Conservation (phyloP, 2,113 vertebrate genomes). For the Microtus oregoni region DNA sequence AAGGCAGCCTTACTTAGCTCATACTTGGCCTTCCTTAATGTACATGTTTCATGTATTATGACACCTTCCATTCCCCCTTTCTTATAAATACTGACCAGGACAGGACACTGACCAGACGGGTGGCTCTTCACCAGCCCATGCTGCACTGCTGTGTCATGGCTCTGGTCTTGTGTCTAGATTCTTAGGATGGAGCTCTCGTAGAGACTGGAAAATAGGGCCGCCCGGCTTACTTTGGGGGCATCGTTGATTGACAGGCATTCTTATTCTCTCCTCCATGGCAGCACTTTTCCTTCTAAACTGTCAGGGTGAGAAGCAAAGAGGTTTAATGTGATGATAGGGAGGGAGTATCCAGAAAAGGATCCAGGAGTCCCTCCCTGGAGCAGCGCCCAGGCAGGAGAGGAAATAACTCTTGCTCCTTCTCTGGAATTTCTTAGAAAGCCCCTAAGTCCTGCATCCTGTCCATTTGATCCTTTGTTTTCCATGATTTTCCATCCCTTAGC, state of each 20-base stretch:
- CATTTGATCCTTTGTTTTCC: too few species aligned
- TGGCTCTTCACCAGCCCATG: background rate
- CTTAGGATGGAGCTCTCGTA: constrained; percentile 5
- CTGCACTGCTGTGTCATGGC: background rate
- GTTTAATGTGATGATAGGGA: background rate
- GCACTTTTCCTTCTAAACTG: background rate
- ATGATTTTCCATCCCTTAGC: background rate
- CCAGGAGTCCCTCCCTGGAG: background rate
- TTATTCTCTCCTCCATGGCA: background rate
- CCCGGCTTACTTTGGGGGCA: background rate
- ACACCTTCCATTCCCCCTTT: background rate
- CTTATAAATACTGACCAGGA: background rate
- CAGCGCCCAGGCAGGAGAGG: too few species aligned
- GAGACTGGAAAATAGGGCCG: background rate
- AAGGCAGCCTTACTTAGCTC: constrained; percentile 75
- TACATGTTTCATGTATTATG: constrained; percentile 53
- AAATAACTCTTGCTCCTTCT: background rate
- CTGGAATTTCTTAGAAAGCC: background rate
- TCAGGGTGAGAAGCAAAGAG: background rate
- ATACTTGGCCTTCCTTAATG: constrained; percentile 62
- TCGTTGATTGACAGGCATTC: constrained; percentile 24
- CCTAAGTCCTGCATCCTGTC: background rate
- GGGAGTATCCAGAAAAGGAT: background rate
- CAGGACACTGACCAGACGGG: background rate
- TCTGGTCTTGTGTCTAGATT: background rate